Percentiles rank a stretch among this genome's conserved stretches.
phyloP scores from a whole-genome alignment of 2,113 vertebrate genomes.

The Archilochus colubris region DNA sequence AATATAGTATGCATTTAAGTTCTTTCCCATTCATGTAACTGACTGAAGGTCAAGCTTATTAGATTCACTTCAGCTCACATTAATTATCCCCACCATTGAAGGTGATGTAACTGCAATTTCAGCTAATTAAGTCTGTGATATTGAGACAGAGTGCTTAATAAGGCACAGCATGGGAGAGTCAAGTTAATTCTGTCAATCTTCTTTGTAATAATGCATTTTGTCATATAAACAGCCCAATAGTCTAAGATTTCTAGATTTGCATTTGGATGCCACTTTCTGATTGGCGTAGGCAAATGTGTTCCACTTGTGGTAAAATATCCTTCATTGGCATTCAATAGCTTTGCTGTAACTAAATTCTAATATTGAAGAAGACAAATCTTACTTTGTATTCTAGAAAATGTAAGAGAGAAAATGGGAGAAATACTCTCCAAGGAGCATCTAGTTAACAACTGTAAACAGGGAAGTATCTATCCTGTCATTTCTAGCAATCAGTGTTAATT shows the following conservation, averaged over 20 bases:
- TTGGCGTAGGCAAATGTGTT: neutral
- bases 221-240: neutral
- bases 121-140: slow-evolving; percentile 62
- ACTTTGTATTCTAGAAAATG: neutral
- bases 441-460: neutral
- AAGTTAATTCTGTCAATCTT: slow-evolving; percentile 58
- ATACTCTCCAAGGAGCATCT: neutral
- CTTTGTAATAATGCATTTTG: slow-evolving; percentile 36
- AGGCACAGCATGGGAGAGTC: slow-evolving; percentile 31
- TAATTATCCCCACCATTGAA: slow-evolving; percentile 63
- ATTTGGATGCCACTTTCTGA: neutral
- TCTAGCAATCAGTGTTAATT: neutral
- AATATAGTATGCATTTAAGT: neutral
- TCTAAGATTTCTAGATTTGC: neutral
- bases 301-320: neutral
- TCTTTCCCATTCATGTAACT: slow-evolving; percentile 1
- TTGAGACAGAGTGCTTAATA: slow-evolving; percentile 58
- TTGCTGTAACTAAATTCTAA: neutral
- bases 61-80: slow-evolving; percentile 52
- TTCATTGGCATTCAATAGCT: neutral
- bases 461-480: neutral
- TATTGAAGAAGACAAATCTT: neutral
- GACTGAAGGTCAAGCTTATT: slow-evolving; percentile 57
- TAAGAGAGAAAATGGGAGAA: neutral
- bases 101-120: slow-evolving; percentile 58